Evolutionary conservation across 2,797 vertebrate species (phyloP).

Genomic region (Xiphorhynchus erythropygius): DNA sequence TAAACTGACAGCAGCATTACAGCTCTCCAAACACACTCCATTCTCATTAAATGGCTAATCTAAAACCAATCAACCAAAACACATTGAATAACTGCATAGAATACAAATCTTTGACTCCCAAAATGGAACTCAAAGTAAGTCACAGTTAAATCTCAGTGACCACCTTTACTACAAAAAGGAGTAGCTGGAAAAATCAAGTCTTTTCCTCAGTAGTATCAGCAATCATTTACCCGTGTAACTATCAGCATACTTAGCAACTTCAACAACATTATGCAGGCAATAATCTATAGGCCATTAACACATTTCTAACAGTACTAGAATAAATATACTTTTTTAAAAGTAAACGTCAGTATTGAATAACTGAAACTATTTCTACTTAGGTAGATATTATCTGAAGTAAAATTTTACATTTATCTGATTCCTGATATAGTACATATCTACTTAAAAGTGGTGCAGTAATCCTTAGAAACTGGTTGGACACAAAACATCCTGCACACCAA

Average conservation of each 20-base stretch:
- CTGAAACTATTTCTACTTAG: background rate
- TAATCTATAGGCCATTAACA: background rate
- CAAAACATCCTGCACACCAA: background rate
- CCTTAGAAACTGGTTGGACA: background rate
- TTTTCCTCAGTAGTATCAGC: background rate
- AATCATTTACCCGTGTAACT: background rate
- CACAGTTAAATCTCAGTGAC: constrained; percentile 28
- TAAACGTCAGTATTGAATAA: background rate
- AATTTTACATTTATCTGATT: background rate
- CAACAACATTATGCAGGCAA: background rate
- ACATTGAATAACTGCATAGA: constrained; percentile 59
- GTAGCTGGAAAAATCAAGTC: background rate
- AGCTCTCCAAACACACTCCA: constrained; percentile 78
- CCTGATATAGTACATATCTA: background rate
- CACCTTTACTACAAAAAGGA: background rate
- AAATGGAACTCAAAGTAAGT: constrained; percentile 50
- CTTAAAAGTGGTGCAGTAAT: background rate
- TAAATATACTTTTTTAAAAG: background rate
- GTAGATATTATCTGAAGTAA: background rate
- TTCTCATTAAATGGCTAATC: constrained; percentile 84
- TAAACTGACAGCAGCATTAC: constrained; percentile 71
- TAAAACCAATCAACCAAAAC: constrained; percentile 82
- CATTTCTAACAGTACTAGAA: background rate
- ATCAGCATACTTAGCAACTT: background rate
- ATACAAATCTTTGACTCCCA: constrained; percentile 60